Evolutionary conservation across 2,888 invertebrate species (phyloP), one percentile per base, ranked within the genome.

Genomic region (Drosophila nr. medialis): DNA sequence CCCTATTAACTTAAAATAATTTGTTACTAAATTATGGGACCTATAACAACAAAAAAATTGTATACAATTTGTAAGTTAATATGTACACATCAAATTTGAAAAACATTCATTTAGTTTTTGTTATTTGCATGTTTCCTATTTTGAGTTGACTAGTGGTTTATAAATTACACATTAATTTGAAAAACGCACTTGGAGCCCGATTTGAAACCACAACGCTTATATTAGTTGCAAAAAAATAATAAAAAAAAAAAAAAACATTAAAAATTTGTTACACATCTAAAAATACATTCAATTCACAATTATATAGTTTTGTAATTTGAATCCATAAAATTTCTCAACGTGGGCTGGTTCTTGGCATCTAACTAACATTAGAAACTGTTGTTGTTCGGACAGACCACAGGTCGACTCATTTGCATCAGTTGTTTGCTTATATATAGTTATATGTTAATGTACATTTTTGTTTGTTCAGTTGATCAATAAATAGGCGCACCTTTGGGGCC

Each of bases 121-220:
- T 15, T 63, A 51, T 30, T 72, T 30, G 18, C 32, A 21, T 56
- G 27, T 61, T 64, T 30, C 32, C 45, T 63, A 68, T 69, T 45
- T 65, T 62, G 65, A 66, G 60, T 81, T 79, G 83, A 87, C 77
- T 79, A 84, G 80, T 66, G 72, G 64, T 72, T 64, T 51, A 61
- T 68, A 42, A 48, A 65, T 68, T 67, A 67, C 65, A 30, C 24
- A 45, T 40, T 38, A 50, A 64, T 68, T 77, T 61, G 42, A 63
- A 77, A 65, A 70, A 65, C 70, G 40, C 50, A 70, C 64, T 77
- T 69, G 53, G 60, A 70, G 77, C 77, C 81, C 65, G 77, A 87
- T 74, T 85, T 89, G 88, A 89, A 86, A 86, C 89, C 86, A 89
- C 89, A 85, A 87, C 80, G 72, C 73, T 85, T 81, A 82, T 30